Conservation (phyloP, 2,888 invertebrate species). For the Nemapogon koenigi region DNA sequence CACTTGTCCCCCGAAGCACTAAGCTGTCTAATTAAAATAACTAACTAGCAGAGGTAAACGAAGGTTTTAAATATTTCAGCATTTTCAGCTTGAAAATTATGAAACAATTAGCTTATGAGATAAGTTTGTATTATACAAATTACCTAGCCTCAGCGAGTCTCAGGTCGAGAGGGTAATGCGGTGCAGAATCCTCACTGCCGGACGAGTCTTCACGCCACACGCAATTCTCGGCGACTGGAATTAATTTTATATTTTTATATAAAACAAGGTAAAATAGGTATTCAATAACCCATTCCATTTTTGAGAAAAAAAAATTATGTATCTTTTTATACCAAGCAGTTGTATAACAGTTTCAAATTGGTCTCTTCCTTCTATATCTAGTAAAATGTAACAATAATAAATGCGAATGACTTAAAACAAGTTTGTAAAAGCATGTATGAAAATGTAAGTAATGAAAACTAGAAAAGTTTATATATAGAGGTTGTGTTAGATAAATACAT, state of each 20-base stretch:
- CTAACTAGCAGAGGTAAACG: too few species aligned
- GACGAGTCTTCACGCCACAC: conserved; percentile 58
- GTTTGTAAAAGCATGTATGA: too few species aligned
- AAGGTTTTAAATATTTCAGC: too few species aligned
- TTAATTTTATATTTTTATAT: background rate
- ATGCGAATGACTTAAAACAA: too few species aligned
- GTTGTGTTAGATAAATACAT: background rate
- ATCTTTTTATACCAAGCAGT: background rate
- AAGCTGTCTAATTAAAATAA: too few species aligned
- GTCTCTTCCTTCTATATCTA: background rate
- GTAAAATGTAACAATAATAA: background rate
- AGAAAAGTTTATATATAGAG: background rate
- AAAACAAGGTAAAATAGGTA: too few species aligned
- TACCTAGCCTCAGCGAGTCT: conserved; percentile 58
- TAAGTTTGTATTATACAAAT: too few species aligned
- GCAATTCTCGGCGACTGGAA: conserved; percentile 43
- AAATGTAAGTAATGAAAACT: background rate
- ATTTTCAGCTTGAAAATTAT: too few species aligned
- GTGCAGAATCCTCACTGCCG: conserved; percentile 49
- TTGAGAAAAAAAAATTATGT: too few species aligned
- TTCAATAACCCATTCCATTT: too few species aligned
- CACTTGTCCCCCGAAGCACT: too few species aligned
- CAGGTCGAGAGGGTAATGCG: conserved; percentile 54
- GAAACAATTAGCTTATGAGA: too few species aligned
- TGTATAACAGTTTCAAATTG: background rate